Conservation (phyloP, 2,113 vertebrate species). For the human (Homo sapiens) region DNA sequence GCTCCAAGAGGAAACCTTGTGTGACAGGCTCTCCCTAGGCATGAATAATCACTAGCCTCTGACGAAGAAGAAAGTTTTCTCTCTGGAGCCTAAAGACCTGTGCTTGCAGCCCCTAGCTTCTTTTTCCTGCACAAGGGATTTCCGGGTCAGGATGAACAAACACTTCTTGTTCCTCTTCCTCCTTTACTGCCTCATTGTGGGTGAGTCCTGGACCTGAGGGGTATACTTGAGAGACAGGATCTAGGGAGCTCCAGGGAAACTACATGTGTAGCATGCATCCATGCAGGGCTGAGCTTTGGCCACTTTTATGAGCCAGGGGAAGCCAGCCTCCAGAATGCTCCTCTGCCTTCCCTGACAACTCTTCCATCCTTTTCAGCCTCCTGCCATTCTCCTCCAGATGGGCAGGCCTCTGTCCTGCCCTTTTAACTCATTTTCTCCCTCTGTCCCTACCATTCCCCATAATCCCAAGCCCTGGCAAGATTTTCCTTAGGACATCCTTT, state of each 20-base stretch:
- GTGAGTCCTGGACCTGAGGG: slow-evolving; percentile 56
- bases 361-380: background rate
- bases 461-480: background rate
- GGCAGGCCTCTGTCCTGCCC: background rate
- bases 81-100: background rate
- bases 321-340: background rate
- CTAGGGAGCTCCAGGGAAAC: background rate
- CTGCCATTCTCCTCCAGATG: background rate
- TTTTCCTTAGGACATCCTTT: background rate
- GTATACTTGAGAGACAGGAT: background rate
- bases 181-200: slow-evolving; percentile 36
- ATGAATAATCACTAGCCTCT: slow-evolving; percentile 25
- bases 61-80: background rate
- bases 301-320: background rate
- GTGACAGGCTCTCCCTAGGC: background rate
- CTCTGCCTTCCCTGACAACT: background rate
- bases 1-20: background rate
- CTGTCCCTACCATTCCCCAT: background rate
- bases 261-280: rapidly evolving
- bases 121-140: background rate
- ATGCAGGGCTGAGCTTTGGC: background rate
- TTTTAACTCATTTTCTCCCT: background rate
- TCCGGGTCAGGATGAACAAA: slow-evolving; percentile 41
- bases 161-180: background rate
- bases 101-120: background rate